Conservation (phyloP, 2,113 vertebrate genomes). For the Phoxinus phoxinus region DNA sequence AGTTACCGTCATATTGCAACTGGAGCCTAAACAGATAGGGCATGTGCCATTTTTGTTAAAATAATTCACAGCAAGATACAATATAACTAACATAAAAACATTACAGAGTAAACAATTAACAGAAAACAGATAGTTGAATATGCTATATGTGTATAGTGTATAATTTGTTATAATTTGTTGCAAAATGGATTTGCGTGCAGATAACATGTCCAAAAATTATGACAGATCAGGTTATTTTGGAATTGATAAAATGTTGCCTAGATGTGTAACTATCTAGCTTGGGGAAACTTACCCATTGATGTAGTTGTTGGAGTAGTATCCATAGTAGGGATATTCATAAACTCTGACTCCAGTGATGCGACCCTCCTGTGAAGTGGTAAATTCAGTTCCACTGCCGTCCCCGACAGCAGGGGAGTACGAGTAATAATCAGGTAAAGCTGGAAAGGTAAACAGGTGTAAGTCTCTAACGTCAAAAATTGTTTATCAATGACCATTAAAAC, state of each 20-base stretch:
- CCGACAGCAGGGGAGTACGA: neutral
- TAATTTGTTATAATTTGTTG: too few relatives aligned
- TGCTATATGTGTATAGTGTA: too few relatives aligned
- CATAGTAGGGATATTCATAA: neutral
- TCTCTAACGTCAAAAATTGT: neutral
- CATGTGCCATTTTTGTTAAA: neutral
- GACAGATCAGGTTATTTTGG: too few relatives aligned
- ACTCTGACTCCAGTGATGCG: slow-evolving; percentile 35
- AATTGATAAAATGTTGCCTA: too few relatives aligned
- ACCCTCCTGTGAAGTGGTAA: neutral
- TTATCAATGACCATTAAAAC: neutral
- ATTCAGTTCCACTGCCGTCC: neutral
- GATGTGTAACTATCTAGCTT: too few relatives aligned
- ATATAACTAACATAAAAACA: neutral
- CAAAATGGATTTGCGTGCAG: too few relatives aligned
- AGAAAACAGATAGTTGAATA: neutral
- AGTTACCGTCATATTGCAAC: slow-evolving; percentile 35
- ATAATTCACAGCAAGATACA: neutral
- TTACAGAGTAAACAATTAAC: neutral
- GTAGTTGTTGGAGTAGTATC: neutral
- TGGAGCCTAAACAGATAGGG: slow-evolving; percentile 52
- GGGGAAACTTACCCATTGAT: slow-evolving; percentile 25
- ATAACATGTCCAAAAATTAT: too few relatives aligned
- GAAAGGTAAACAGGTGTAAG: neutral
- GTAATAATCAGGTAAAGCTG: slow-evolving; percentile 12